Conservation (phyloP, 2,888 invertebrate species). For the Acleris emargana region DNA sequence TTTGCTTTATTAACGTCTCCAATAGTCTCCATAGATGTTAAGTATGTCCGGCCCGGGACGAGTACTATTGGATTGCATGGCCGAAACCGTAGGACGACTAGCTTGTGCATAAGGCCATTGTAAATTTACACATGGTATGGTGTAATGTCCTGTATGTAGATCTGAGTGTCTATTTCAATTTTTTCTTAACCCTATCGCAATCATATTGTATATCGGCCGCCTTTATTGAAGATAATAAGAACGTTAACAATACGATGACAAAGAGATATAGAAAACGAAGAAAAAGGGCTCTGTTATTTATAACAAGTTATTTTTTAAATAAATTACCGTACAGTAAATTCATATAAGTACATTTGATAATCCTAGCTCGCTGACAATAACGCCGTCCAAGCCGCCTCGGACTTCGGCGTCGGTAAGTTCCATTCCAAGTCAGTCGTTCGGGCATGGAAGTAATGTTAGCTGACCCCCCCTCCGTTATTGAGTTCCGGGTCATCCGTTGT, state of each 20-base stretch:
- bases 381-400: constrained; percentile 86
- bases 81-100: constrained; percentile 54
- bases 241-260: too few species aligned
- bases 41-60: constrained; percentile 56
- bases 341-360: constrained; percentile 62
- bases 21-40: constrained; percentile 69
- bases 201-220: too few species aligned
- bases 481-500: constrained; percentile 62
- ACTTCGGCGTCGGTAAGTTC: constrained; percentile 88
- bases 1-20: too few species aligned
- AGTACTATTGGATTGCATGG: constrained; percentile 85
- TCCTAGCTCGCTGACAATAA: constrained; percentile 75
- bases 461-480: constrained; percentile 77
- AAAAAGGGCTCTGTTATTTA: too few species aligned
- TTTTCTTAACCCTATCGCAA: too few species aligned
- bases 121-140: neutral
- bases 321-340: constrained; percentile 68
- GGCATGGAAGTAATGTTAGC: constrained; percentile 85
- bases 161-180: too few species aligned
- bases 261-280: too few species aligned
- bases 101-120: constrained; percentile 38
- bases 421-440: constrained; percentile 76
- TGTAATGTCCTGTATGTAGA: too few species aligned
- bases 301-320: neutral
- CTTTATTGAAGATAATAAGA: too few species aligned